phyloP scores from a whole-genome alignment of 92 coral and sea anemone species.

The Parazoanthus darwini region DNA sequence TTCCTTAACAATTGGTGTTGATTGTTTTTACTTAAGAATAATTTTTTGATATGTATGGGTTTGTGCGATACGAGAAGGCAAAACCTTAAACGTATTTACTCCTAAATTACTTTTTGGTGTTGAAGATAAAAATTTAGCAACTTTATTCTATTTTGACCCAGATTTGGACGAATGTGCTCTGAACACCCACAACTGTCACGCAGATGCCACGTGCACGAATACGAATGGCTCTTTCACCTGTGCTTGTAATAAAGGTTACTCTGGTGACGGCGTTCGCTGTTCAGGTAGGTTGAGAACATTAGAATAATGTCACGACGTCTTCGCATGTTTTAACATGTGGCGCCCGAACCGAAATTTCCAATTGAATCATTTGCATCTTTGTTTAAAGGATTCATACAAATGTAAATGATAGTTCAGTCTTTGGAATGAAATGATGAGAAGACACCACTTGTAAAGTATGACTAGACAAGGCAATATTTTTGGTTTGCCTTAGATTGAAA shows the following conservation, averaged over 20 bases:
- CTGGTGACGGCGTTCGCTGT: conserved; percentile 36
- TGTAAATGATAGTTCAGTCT: no score
- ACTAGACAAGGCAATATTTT: no score
- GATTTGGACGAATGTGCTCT: conserved; percentile 37
- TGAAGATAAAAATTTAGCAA: not conserved
- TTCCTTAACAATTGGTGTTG: no score
- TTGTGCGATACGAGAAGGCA: no score
- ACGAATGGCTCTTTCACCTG: conserved; percentile 35
- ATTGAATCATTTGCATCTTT: no score
- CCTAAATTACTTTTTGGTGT: not conserved
- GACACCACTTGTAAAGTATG: no score
- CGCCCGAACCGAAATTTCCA: no score
- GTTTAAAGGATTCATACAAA: not conserved
- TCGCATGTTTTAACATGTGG: not conserved
- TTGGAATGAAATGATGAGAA: no score
- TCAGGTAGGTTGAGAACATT: conserved; percentile 8
- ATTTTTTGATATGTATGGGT: no score
- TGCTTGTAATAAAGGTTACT: conserved; percentile 27
- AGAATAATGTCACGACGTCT: not conserved
- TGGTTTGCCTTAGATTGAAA: no score
- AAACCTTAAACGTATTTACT: not conserved
- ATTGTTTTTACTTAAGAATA: no score
- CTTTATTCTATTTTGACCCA: not conserved
- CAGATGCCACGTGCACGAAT: conserved; percentile 26
- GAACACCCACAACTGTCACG: conserved; percentile 38